Base-by-base conservation (phyloP, 2,888 invertebrate genomes). In the Brachynemurus nebulosus region DNA sequence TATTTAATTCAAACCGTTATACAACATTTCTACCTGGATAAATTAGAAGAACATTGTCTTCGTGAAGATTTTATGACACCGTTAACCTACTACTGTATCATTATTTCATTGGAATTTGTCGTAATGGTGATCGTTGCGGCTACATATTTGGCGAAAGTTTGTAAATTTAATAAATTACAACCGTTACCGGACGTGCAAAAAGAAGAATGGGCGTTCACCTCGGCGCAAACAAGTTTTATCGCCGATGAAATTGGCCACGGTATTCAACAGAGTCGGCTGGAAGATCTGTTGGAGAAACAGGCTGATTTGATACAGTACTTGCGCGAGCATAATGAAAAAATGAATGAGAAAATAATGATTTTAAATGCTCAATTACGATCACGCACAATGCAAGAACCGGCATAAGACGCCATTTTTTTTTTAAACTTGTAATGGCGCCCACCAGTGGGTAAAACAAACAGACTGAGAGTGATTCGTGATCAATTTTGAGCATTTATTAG, bases 291-390 rank as follows among this genome's bases (percentile, higher is more conserved):
- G 38, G 78, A 80, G 54, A 78, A 78, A 58, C 80, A 80, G 67
- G 80, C 80, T 19, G 80, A 80, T 61, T 64, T 80, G 7, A 81
- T 82, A 50, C 67, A 71, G 55, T 78, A 78, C 56, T 63, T 80
- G 45, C 71, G 72, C 51, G 80, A 80, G 55, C 78, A 80, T 51
- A 79, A 80, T 53, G 70, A 70, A 20, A 71, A 71, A 54, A 63
- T 81, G 34, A 74, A 76, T 51, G 72, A 76, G 52, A 78, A 74
- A 57, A 64, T 81, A 52, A 75, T 80, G 67, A 62, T 70, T 46
- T 59, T 76, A 53, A 73, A 69, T 57, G 66, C 70, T 40, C 70
- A 69, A 59, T 55, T 70, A 45, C 65, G 64, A 43, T 54, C 18
- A 11, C 25, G 42, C 9, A 42, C 35, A 20, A 9, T n/a, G n/a